phyloP scores from a whole-genome alignment of 2,888 invertebrate genomes.

The Myopa testacea region DNA sequence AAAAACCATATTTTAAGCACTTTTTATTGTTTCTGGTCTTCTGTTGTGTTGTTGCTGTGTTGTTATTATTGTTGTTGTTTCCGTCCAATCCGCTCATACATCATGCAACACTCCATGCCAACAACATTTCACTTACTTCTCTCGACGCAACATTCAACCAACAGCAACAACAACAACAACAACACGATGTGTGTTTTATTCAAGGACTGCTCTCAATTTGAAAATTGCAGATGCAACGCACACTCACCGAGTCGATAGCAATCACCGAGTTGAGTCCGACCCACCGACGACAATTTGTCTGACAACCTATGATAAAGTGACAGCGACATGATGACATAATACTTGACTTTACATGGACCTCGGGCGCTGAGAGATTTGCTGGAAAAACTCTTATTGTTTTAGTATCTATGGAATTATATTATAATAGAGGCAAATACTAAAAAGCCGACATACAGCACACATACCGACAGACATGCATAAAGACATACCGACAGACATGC shows the following conservation, averaged over 20 bases:
- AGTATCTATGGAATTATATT: background rate
- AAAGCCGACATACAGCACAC: too few relatives aligned
- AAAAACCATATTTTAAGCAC: too few relatives aligned
- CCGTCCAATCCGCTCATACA: background rate
- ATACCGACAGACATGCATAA: too few relatives aligned
- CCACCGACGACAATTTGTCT: slow-evolving; percentile 34
- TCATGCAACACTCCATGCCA: background rate
- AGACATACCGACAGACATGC: background rate
- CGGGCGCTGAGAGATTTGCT: slow-evolving; percentile 14
- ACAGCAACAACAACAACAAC: too few relatives aligned
- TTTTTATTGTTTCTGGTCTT: too few relatives aligned
- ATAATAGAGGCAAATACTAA: background rate
- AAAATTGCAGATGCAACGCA: slow-evolving; percentile 18
- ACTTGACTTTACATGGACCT: slow-evolving; percentile 19
- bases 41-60: too few relatives aligned
- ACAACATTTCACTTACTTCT: background rate
- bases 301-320: slow-evolving; percentile 33
- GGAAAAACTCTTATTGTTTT: background rate
- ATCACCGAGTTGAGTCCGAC: background rate
- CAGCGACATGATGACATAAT: slow-evolving; percentile 35
- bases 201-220: slow-evolving; percentile 37
- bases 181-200: background rate
- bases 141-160: background rate
- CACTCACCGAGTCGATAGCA: slow-evolving; percentile 13
- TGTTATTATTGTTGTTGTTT: too few relatives aligned